Conservation (phyloP, 2,797 vertebrate species). For the Sarcoramphus papa region DNA sequence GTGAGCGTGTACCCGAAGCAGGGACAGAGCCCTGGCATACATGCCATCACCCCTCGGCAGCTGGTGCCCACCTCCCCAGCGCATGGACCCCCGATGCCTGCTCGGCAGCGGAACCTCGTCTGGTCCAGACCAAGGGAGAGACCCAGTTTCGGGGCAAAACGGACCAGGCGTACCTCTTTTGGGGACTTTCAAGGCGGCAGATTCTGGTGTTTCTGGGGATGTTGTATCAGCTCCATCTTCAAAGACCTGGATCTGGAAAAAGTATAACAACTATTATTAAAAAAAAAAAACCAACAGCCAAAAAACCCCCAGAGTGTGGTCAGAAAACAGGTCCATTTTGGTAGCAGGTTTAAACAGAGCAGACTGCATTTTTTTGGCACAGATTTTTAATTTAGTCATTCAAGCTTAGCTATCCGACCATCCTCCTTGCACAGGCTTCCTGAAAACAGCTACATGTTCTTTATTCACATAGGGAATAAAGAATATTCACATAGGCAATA, state of each 20-base stretch:
- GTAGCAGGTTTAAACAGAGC: not conserved
- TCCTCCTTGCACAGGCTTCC: not conserved
- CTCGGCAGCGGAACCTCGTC: accelerated
- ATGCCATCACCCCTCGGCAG: accelerated
- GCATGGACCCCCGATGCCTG: accelerated
- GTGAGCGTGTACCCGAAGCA: accelerated
- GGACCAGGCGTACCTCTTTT: constrained; percentile 80
- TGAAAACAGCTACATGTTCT: not conserved
- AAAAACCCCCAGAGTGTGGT: not conserved
- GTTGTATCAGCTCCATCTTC: constrained; percentile 93
- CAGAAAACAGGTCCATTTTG: not conserved
- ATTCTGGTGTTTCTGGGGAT: constrained; percentile 92
- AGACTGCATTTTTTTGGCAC: not conserved
- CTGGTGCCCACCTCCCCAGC: accelerated
- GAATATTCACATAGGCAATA: not conserved
- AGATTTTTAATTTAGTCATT: not conserved
- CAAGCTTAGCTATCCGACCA: too few relatives aligned
- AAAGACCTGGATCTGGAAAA: constrained; percentile 89
- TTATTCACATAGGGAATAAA: accelerated
- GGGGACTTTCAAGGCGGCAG: constrained; percentile 82
- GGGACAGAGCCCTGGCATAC: not conserved
- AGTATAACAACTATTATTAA: not conserved
- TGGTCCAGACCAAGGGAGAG: not conserved
- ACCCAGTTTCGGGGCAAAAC: accelerated
- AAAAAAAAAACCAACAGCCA: not conserved